Percentiles rank a stretch among this genome's conserved stretches.
Conservation (phyloP, 2,113 vertebrate species). For the Pachyramphus minor region DNA sequence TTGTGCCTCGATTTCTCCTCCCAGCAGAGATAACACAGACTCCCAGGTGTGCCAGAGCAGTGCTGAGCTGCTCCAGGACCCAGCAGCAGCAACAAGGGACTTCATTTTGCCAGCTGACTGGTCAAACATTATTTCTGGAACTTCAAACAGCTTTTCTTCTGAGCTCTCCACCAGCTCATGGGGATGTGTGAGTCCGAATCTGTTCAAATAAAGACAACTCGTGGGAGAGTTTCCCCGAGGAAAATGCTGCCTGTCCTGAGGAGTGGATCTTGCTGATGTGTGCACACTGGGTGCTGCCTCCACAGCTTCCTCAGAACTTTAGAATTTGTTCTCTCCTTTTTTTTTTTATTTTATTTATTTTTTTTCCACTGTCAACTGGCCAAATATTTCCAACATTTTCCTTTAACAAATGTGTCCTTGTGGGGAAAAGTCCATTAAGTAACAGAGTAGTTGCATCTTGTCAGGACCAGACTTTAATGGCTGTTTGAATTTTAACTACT, state of each 20-base stretch:
- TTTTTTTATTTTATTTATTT: neutral
- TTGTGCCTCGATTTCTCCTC: neutral
- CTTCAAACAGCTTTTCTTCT: neutral
- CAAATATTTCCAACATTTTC: slow-evolving; percentile 46
- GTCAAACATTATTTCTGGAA: neutral
- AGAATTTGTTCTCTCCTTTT: slow-evolving; percentile 4
- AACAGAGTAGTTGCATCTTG: slow-evolving; percentile 52
- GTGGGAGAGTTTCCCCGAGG: neutral
- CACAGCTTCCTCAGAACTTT: slow-evolving; percentile 9
- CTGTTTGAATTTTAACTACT: slow-evolving; percentile 71
- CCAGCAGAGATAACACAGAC: neutral
- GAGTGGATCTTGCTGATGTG: neutral
- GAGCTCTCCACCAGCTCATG: neutral
- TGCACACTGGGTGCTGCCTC: neutral
- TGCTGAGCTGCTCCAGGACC: neutral
- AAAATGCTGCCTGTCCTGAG: neutral
- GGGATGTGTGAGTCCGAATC: neutral
- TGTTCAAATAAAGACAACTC: neutral
- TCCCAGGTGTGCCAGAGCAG: neutral
- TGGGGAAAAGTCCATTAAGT: slow-evolving; percentile 53
- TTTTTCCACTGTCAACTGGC: neutral
- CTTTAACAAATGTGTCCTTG: slow-evolving; percentile 46
- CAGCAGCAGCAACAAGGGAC: neutral
- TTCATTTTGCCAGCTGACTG: neutral
- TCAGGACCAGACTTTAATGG: slow-evolving; percentile 56